Evolutionary conservation across 2,888 invertebrate species (phyloP).

Genomic region (Junonia oenone): DNA sequence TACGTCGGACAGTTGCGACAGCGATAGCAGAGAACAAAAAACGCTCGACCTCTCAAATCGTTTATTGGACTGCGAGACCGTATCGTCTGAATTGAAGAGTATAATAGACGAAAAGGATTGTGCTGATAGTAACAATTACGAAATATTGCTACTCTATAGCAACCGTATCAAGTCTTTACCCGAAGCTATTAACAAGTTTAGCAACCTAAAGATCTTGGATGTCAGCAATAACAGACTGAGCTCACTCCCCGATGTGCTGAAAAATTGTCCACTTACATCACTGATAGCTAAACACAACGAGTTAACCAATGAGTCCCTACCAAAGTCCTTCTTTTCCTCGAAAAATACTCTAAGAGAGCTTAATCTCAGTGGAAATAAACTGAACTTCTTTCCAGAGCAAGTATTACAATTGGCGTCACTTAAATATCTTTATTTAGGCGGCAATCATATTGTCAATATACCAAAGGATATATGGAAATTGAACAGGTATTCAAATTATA

Average conservation of each 20-base stretch:
- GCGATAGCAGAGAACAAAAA: constrained; percentile 84
- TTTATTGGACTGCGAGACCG: constrained; percentile 79
- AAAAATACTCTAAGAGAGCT: constrained; percentile 86
- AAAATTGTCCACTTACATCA: constrained; percentile 85
- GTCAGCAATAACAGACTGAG: constrained; percentile 92
- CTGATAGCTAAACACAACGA: constrained; percentile 94
- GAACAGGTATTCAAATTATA: constrained; percentile 38
- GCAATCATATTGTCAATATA: constrained; percentile 89
- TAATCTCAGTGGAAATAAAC: constrained; percentile 95
- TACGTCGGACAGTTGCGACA: constrained; percentile 91
- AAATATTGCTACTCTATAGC: constrained; percentile 90
- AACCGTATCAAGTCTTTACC: constrained; percentile 88
- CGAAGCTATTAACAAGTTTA: constrained; percentile 81
- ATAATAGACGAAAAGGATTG: constrained; percentile 81
- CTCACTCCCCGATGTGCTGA: constrained; percentile 87
- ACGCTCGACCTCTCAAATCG: constrained; percentile 82
- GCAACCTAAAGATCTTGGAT: constrained; percentile 89
- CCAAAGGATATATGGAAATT: constrained; percentile 86
- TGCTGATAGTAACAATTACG: constrained; percentile 72
- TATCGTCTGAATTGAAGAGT: constrained; percentile 78
- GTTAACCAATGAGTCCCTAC: constrained; percentile 90
- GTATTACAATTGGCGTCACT: constrained; percentile 87
- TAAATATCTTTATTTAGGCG: constrained; percentile 93
- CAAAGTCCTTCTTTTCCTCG: constrained; percentile 87
- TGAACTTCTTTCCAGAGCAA: constrained; percentile 92